Percentiles rank a stretch among this genome's conserved stretches.
Conservation (phyloP, 2,113 vertebrate genomes). For the Ochotona princeps region DNA sequence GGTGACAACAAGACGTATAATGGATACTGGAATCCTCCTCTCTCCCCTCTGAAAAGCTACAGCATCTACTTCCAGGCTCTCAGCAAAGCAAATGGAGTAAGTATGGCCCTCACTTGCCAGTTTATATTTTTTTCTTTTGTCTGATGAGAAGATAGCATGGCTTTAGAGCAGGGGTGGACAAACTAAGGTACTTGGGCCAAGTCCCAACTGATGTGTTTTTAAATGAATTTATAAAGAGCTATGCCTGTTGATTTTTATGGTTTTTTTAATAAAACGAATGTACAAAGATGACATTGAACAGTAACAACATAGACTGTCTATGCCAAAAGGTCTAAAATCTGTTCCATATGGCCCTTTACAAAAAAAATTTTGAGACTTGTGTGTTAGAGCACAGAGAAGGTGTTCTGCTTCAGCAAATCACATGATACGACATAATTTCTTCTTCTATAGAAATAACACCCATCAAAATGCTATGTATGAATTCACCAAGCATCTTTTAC, state of each 20-base stretch:
- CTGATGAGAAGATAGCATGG: not conserved
- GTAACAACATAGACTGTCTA: not conserved
- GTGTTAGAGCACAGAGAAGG: not conserved
- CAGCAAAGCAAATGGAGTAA: slow-evolving; percentile 97
- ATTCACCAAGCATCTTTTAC: not conserved
- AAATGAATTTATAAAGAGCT: too few species aligned
- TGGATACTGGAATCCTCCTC: slow-evolving; percentile 97
- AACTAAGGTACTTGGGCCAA: not conserved
- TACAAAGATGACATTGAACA: not conserved
- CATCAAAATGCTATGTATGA: not conserved
- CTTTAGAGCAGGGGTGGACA: not conserved
- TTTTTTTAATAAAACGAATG: not conserved
- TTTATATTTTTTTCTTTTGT: not conserved
- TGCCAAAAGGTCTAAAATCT: not conserved
- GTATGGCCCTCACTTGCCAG: slow-evolving; percentile 71
- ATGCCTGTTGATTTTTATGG: not conserved
- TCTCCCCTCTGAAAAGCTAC: slow-evolving; percentile 97
- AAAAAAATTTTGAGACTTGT: not conserved
- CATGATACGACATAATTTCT: not conserved
- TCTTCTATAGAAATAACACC: not conserved
- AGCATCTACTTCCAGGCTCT: slow-evolving; percentile 98
- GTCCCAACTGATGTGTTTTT: not conserved
- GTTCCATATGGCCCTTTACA: not conserved
- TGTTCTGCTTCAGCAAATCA: not conserved
- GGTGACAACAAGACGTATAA: slow-evolving; percentile 99